These are phyloP conservation scores for Tangara arthus DNA, from an alignment of 2,797 vertebrate species.

Conservation along the genomic window DNA sequence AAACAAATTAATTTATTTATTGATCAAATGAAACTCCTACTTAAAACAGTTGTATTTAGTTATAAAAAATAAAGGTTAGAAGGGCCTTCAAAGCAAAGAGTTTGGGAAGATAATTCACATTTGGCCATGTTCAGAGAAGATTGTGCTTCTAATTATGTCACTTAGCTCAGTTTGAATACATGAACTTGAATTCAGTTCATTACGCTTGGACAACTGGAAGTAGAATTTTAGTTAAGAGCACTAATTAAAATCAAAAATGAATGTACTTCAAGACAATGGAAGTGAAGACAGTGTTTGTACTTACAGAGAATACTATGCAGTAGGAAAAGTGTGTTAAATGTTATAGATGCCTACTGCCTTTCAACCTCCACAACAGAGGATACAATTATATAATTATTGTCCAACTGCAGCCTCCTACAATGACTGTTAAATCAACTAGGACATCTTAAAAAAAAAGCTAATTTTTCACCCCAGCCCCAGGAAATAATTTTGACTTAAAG, in stretches of 20 bases:
- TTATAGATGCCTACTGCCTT: neutral
- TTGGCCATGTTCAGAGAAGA: neutral
- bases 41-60: neutral
- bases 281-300: neutral
- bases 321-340: neutral
- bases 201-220: neutral
- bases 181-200: neutral
- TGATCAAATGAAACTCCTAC: neutral
- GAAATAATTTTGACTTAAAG: neutral
- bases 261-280: neutral
- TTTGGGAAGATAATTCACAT: neutral
- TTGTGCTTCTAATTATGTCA: neutral
- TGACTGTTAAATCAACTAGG: neutral
- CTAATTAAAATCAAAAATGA: neutral
- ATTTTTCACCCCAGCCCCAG: rapidly evolving
- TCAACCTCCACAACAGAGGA: neutral
- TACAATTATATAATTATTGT: neutral
- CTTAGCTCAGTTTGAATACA: neutral
- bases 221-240: neutral
- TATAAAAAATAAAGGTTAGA: neutral
- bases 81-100: neutral
- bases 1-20: neutral
- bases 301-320: neutral
- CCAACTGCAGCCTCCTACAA: neutral
- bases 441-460: neutral